Base-by-base conservation (phyloP, 2,113 vertebrate genomes). In the Microcebus ravelobensis region DNA sequence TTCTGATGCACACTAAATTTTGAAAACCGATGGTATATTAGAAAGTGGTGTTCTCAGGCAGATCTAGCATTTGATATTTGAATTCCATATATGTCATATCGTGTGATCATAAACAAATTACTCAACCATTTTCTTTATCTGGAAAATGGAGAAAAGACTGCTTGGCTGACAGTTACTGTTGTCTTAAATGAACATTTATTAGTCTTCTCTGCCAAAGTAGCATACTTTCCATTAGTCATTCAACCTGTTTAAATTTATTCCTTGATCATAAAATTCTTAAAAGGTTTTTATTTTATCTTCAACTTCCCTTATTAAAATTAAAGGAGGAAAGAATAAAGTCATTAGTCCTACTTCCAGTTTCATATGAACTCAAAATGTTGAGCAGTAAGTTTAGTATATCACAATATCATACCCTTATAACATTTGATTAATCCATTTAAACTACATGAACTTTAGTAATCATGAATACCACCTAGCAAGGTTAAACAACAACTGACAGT, bases 191-290 rank as follows among this genome's bases (percentile, higher is more conserved):
- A 89, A n/a, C 23, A n/a, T 77, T 57, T 91, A 45, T 65, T 83
- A 31, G 10, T 79, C n/a, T 73, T 96, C 15, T 50, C 86, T 80
- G 31, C 39, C 82, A 83, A 76, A 94, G 34, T 57, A 94, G 25
- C 59, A 88, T 42, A 50, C 4, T 50, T 96, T 48, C 23, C 5
- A 29, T 81, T 88, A 68, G 52, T 88, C 36, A 77, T 70, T 55
- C n/a, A 63, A 42, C 21, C 5, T 87, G 23, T 76, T 91, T 74
- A 84, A 77, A 87, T 83, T 90, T 93, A 87, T 34, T 93, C 48
- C 67, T 77, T 76, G 39, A 79, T 61, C 63, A 76, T 29, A 89
- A 83, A 83, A 57, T 89, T 11, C 42, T 93, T 55, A 29, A 83
- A 83, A 6, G 2, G 23, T 67, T 80, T 55, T 55, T 57, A 82